phyloP scores from a whole-genome alignment of 2,888 invertebrate species.

The Dicycla oo region DNA sequence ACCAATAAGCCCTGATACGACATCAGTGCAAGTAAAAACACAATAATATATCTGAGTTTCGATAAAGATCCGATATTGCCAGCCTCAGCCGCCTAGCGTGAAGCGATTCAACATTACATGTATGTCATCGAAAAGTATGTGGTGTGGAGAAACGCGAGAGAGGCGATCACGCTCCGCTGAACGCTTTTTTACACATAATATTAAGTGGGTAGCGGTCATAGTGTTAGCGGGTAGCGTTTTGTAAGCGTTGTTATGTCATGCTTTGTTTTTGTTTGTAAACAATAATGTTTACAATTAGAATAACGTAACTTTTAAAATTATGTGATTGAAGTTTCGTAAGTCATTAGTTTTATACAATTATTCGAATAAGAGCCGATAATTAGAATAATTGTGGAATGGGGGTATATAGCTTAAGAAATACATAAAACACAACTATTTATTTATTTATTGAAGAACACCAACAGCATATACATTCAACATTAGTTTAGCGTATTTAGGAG shows the following conservation, averaged over 20 bases:
- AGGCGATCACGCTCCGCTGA: constrained; percentile 81
- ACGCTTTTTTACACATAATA: constrained; percentile 78
- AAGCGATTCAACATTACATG: constrained; percentile 81
- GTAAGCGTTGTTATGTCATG: constrained; percentile 16
- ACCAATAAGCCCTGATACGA: constrained; percentile 6
- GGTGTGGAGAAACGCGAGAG: constrained; percentile 87
- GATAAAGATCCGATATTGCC: constrained; percentile 67
- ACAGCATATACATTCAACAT: too few species aligned
- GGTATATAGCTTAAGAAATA: too few species aligned
- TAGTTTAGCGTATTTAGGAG: too few species aligned
- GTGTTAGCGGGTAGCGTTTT: constrained; percentile 57
- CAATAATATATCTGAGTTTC: constrained; percentile 39
- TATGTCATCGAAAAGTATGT: constrained; percentile 87
- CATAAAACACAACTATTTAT: too few species aligned
- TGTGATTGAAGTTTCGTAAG: not conserved
- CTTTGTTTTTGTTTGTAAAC: constrained; percentile 9
- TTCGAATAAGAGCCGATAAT: too few species aligned
- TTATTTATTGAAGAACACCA: too few species aligned
- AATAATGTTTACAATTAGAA: too few species aligned
- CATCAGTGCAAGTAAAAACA: constrained; percentile 63
- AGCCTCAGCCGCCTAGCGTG: constrained; percentile 76
- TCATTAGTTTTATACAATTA: too few species aligned
- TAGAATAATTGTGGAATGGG: too few species aligned
- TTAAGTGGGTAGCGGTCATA: constrained; percentile 56
- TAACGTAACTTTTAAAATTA: not conserved